These are phyloP conservation scores for Drosophila auraria DNA, from an alignment of 1,140 invertebrate genomes.

Conservation along the genomic window DNA sequence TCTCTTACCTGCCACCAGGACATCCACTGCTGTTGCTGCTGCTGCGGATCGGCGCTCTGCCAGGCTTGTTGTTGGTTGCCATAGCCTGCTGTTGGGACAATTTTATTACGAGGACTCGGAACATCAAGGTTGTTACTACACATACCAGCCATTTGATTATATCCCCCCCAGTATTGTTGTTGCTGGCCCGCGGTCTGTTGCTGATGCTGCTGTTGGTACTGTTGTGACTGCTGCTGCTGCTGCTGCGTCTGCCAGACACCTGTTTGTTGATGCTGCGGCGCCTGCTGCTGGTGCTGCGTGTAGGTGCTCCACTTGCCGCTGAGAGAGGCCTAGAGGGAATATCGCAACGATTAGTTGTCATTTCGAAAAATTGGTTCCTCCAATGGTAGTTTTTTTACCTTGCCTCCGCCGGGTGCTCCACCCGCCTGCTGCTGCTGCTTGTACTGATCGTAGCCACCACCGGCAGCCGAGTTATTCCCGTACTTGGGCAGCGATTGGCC, in stretches of 20 bases:
- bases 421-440: slow-evolving; percentile 72
- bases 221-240: slow-evolving; percentile 56
- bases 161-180: slow-evolving; percentile 72
- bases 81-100: slow-evolving; percentile 58
- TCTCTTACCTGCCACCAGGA: slow-evolving; percentile 82
- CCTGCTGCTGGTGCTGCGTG: slow-evolving; percentile 66
- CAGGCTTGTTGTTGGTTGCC: slow-evolving; percentile 76
- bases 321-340: slow-evolving; percentile 43
- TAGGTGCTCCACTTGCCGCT: slow-evolving; percentile 81
- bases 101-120: background rate
- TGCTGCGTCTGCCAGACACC: slow-evolving; percentile 68
- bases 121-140: background rate
- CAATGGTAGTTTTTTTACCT: slow-evolving; percentile 24
- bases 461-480: slow-evolving; percentile 60
- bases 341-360: background rate
- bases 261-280: slow-evolving; percentile 66
- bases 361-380: background rate
- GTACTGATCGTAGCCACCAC: slow-evolving; percentile 73
- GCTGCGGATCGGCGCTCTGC: slow-evolving; percentile 76
- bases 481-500: slow-evolving; percentile 70
- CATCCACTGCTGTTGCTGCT: slow-evolving; percentile 84
- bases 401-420: slow-evolving; percentile 56
- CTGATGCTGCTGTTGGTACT: slow-evolving; percentile 67
- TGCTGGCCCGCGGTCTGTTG: slow-evolving; percentile 71
- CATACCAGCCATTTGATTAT: slow-evolving; percentile 80